Conservation (phyloP, 2,797 vertebrate species). For the Austrolebias charrua region DNA sequence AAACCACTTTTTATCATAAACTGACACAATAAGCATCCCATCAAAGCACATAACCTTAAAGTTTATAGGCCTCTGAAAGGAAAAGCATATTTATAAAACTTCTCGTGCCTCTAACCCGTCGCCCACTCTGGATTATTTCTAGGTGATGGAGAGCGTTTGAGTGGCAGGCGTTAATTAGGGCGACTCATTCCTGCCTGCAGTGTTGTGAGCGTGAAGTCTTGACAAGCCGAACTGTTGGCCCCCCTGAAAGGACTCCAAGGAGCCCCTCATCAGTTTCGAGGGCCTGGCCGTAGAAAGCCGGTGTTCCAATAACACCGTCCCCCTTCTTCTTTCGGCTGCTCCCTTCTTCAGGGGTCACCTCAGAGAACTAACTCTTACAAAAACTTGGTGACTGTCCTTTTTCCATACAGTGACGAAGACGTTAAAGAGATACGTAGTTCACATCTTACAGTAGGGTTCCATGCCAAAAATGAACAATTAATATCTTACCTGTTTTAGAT, state of each 20-base stretch:
- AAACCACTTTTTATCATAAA: too few relatives aligned
- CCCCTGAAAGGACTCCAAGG: constrained; percentile 18
- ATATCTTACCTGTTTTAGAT: too few relatives aligned
- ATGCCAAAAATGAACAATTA: too few relatives aligned
- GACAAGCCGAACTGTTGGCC: constrained; percentile 6
- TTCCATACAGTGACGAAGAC: too few relatives aligned
- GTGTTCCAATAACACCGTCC: constrained; percentile 32
- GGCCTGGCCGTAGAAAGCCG: constrained; percentile 19
- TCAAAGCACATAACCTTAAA: too few relatives aligned
- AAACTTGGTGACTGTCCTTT: too few relatives aligned
- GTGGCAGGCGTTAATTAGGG: constrained; percentile 67
- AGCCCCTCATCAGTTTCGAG: constrained; percentile 15
- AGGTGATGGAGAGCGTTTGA: constrained; percentile 54
- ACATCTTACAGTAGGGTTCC: too few relatives aligned
- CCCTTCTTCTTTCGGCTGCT: constrained; percentile 1
- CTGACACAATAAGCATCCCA: too few relatives aligned
- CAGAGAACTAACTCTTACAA: too few relatives aligned
- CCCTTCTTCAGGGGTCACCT: too few relatives aligned
- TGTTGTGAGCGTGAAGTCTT: constrained; percentile 14
- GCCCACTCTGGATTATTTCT: constrained; percentile 70
- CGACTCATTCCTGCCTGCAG: constrained; percentile 26
- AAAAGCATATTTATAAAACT: constrained; percentile 10
- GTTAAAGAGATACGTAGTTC: too few relatives aligned
- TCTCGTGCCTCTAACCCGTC: constrained; percentile 15
- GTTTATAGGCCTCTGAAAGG: background rate